Conservation (phyloP, 2,888 invertebrate genomes). For the Drosophila borealis region DNA sequence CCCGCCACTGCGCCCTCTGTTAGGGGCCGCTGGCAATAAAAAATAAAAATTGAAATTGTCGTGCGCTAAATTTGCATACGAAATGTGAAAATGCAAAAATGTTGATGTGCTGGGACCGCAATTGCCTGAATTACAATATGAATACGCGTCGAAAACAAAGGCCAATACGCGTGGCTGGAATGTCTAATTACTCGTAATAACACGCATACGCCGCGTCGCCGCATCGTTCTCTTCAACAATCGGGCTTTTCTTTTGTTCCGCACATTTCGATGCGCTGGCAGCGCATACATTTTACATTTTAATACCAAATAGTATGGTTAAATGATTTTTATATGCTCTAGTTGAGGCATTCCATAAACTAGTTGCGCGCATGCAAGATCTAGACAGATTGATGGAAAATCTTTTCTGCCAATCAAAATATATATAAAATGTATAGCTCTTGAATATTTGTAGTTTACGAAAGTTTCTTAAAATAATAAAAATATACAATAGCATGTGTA, state of each 20-base stretch:
- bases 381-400: too few relatives aligned
- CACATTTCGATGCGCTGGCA: slow-evolving; percentile 13
- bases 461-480: too few relatives aligned
- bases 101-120: slow-evolving; percentile 21
- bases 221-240: neutral
- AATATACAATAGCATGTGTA: too few relatives aligned
- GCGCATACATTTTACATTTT: neutral
- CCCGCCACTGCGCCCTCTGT: slow-evolving; percentile 10
- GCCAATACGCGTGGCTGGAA: slow-evolving; percentile 50
- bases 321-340: neutral
- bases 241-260: slow-evolving; percentile 25
- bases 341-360: neutral
- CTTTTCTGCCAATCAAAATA: too few relatives aligned
- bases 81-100: slow-evolving; percentile 51
- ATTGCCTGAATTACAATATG: slow-evolving; percentile 50
- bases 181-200: slow-evolving; percentile 45
- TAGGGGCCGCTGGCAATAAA: slow-evolving; percentile 28
- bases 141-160: slow-evolving; percentile 43
- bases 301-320: neutral
- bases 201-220: slow-evolving; percentile 53
- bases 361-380: neutral
- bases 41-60: slow-evolving; percentile 48
- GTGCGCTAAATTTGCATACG: slow-evolving; percentile 55
- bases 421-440: too few relatives aligned
- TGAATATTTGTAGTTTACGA: too few relatives aligned